phyloP scores from a whole-genome alignment of 2,113 vertebrate genomes.

The Arenaria interpres region DNA sequence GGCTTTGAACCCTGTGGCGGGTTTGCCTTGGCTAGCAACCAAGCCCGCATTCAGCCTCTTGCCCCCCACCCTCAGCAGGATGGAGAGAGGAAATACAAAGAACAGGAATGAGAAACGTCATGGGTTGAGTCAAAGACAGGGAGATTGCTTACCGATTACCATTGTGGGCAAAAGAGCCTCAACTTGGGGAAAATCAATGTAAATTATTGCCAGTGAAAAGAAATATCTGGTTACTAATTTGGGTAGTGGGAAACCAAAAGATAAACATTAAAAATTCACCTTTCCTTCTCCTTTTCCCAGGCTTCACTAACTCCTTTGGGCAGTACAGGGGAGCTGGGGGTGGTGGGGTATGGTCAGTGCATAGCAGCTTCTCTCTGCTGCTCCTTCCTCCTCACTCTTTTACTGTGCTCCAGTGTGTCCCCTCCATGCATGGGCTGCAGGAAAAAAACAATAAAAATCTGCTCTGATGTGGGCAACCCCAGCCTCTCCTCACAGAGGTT shows the following conservation, averaged over 20 bases:
- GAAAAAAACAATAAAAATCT: background rate
- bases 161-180: background rate
- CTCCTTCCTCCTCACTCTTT: background rate
- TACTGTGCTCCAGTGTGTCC: background rate
- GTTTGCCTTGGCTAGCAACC: background rate
- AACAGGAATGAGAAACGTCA: background rate
- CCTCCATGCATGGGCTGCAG: background rate
- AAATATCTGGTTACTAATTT: background rate
- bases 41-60: background rate
- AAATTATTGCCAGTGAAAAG: background rate
- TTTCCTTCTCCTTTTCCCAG: background rate
- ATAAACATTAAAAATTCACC: background rate
- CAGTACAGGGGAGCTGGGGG: too few species aligned
- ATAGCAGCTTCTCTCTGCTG: background rate
- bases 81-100: background rate
- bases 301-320: background rate
- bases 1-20: background rate
- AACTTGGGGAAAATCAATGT: background rate
- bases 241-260: background rate
- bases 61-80: fast-evolving
- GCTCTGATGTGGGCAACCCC: background rate
- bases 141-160: background rate
- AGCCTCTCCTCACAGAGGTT: background rate
- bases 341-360: background rate
- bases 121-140: background rate